A percentile compares a stretch with the other conserved stretches of the same genome.
Conservation (phyloP, 2,888 invertebrate species). For the Pheosia tremula region DNA sequence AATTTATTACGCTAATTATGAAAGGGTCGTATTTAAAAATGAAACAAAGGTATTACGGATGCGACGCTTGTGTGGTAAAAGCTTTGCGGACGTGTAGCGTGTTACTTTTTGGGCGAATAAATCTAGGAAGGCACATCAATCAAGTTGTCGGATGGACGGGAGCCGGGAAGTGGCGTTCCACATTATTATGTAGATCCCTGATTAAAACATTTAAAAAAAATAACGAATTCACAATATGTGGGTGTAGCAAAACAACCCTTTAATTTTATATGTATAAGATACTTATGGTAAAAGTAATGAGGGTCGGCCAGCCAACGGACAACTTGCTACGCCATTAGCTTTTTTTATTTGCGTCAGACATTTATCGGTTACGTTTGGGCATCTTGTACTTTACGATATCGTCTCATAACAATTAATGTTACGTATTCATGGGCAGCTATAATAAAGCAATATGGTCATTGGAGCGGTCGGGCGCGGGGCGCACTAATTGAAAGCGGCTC, state of each 20-base stretch:
- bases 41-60: slow-evolving; percentile 78
- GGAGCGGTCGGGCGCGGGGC: slow-evolving; percentile 48
- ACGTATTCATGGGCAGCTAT: slow-evolving; percentile 63
- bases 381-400: slow-evolving; percentile 36
- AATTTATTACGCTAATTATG: slow-evolving; percentile 84
- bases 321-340: slow-evolving; percentile 11
- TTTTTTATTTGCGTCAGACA: slow-evolving; percentile 25
- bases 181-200: slow-evolving; percentile 81
- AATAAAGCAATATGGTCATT: slow-evolving; percentile 72
- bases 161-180: slow-evolving; percentile 77
- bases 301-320: slow-evolving; percentile 29
- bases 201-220: slow-evolving; percentile 74
- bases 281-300: slow-evolving; percentile 32
- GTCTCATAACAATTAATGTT: slow-evolving; percentile 43
- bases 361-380: slow-evolving; percentile 29
- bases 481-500: slow-evolving; percentile 74
- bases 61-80: slow-evolving; percentile 71
- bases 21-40: slow-evolving; percentile 80
- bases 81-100: slow-evolving; percentile 75
- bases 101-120: slow-evolving; percentile 78
- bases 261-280: slow-evolving; percentile 46
- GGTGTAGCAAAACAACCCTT: slow-evolving; percentile 66
- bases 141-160: slow-evolving; percentile 81
- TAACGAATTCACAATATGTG: slow-evolving; percentile 73
- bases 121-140: slow-evolving; percentile 82